Evolutionary conservation across 2,888 invertebrate species (phyloP), one percentile per base, ranked within the genome.

Genomic region (Cataglyphis rosenhaueri): DNA sequence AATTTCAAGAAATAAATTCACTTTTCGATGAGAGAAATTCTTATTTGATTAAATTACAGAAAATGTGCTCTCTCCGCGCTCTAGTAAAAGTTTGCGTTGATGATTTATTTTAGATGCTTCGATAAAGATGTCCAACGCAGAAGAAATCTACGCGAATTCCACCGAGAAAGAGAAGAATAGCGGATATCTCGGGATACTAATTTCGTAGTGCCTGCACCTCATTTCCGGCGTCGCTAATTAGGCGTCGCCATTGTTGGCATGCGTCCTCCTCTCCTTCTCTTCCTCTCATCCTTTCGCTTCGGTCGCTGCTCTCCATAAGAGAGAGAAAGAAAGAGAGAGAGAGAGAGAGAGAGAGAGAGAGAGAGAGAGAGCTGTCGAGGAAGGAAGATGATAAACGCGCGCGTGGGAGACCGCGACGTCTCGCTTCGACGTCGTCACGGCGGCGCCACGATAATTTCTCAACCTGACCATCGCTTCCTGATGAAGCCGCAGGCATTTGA

Each of bases 151-250:
- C 21, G 71, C 61, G 61, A n/a, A 29, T 71, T 48, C 52, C 44
- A 48, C 6, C 57, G 66, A 48, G 62, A 18, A 71, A 48, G 35
- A n/a, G 52, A 25, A 35, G 29, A 65, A 29, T 8, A 59, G n/a
- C 5, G 52, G 75, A 44, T 82, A 68, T 32, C 82, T 52, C 44
- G n/a, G 62, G 85, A 85, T 87, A 85, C 84, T 89, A 89, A 89
- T 89, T 86, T 82, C 82, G 64, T 65, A 82, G 75, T 83, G 79
- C 83, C 82, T n/a, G 85, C 82, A 88, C 82, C 86, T 92, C 90
- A 88, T 91, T 90, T 91, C 86, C 91, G 84, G 83, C 75, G 55
- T 57, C 82, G 88, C 84, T 92, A 92, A 92, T 91, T 92, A 90
- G 86, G 84, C 88, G 84, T 85, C 86, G 83, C 82, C 84, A 85